Evolutionary conservation across 1,140 invertebrate genomes (phyloP), one percentile per base, ranked within the genome.

Genomic region (Brachionus asplanchnoidis): DNA sequence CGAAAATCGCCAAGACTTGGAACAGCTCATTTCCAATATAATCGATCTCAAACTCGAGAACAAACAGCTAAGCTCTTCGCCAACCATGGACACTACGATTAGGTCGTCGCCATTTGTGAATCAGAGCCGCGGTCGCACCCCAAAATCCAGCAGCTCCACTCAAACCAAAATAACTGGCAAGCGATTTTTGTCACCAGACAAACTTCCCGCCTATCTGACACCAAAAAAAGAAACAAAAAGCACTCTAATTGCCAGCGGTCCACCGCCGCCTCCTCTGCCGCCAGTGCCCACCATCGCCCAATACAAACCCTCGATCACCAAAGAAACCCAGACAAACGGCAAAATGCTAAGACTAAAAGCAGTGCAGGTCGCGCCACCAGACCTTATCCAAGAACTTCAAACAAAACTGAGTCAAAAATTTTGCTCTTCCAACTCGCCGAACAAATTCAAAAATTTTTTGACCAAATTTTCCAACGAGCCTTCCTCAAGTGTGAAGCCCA

Each of bases 111-210:
- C 68, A n/a, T 73, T 73, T 44, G 68, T 73, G 4, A 73, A 73
- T 73, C 68, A 73, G 9, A 40, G 12, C 12, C 32, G 68, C n/a
- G 68, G 68, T 17, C 28, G 68, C 2, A 42, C 68, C 6, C 32
- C 40, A 1, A 73, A 73, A 73, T 73, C 68, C 0, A 73, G 42
- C 36, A 46, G 32, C 17, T 73, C 68, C 7, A 73, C 68, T 0
- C 73, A 77, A 77, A 77, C 73, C 26, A 77, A 77, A 53, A 77
- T 77, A 50, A 77, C 73, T n/a, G 23, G 26, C 46, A 77, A 77
- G 46, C 26, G 73, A 77, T 77, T 77, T 50, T 77, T 50, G 12
- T 77, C 73, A n/a, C 73, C 73, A n/a, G 73, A 77, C 46, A 77
- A 77, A 12, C 46, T 77, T 14, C 73, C 73, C 0, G 42, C 44